These are phyloP conservation scores for Crossocerus cetratus DNA, from an alignment of 2,888 invertebrate species.

Conservation along the genomic window DNA sequence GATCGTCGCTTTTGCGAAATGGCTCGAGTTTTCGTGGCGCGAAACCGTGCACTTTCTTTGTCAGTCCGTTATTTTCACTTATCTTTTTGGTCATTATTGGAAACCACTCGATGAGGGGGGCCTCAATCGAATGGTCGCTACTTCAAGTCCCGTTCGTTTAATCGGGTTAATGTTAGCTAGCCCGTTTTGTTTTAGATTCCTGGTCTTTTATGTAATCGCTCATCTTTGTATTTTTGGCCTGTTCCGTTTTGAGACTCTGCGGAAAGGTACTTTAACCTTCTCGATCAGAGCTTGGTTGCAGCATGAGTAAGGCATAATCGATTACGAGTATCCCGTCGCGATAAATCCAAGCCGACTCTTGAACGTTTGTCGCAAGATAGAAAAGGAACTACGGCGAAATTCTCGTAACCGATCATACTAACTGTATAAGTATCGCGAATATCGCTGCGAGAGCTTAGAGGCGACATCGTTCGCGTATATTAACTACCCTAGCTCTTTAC, in stretches of 20 bases:
- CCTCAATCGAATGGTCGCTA: slow-evolving; percentile 19
- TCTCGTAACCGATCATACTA: slow-evolving; percentile 41
- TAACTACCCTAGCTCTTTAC: slow-evolving; percentile 19
- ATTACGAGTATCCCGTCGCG: slow-evolving; percentile 30
- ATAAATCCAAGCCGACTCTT: neutral
- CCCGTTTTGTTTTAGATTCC: slow-evolving; percentile 14
- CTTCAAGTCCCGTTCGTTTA: slow-evolving; percentile 32
- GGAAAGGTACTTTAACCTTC: slow-evolving; percentile 21
- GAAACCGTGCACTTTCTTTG: slow-evolving; percentile 32
- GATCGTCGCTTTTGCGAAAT: too few species aligned
- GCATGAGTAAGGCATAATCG: slow-evolving; percentile 23
- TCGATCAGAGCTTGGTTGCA: slow-evolving; percentile 20
- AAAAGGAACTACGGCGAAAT: slow-evolving; percentile 9
- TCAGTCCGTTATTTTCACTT: slow-evolving; percentile 48
- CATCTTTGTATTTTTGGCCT: slow-evolving; percentile 9
- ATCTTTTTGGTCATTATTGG: slow-evolving; percentile 43
- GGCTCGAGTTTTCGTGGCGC: slow-evolving; percentile 23
- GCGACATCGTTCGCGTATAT: slow-evolving; percentile 19
- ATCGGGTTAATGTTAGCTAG: slow-evolving; percentile 22
- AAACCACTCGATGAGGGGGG: slow-evolving; percentile 18
- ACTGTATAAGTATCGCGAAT: slow-evolving; percentile 31
- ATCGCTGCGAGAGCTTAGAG: slow-evolving; percentile 40
- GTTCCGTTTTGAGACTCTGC: slow-evolving; percentile 32
- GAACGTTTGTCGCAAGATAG: neutral
- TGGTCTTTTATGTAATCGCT: slow-evolving; percentile 41